phyloP scores from a whole-genome alignment of 2,888 invertebrate genomes.

The Incurvaria masculella region DNA sequence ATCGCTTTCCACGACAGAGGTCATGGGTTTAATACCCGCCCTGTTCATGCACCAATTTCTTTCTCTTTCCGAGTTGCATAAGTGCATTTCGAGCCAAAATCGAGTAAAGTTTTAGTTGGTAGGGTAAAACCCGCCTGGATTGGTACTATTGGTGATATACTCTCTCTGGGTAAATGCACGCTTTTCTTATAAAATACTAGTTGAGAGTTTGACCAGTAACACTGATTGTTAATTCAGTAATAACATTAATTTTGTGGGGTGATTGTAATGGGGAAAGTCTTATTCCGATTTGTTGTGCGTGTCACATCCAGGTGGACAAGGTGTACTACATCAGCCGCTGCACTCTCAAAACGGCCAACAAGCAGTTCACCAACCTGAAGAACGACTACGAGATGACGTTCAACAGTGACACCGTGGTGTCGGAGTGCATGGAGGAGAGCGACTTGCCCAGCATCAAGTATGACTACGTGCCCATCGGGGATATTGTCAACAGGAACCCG shows the following conservation, averaged over 20 bases:
- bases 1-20: too few species aligned
- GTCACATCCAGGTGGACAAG: slow-evolving; percentile 62
- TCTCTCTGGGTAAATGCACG: too few species aligned
- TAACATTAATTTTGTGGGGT: background rate
- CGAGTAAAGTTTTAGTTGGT: too few species aligned
- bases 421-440: slow-evolving; percentile 56
- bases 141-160: too few species aligned
- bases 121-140: too few species aligned
- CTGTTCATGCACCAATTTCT: too few species aligned
- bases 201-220: too few species aligned
- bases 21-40: too few species aligned
- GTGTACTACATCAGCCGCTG: slow-evolving; percentile 87
- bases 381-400: slow-evolving; percentile 98
- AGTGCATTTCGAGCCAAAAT: too few species aligned
- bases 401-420: slow-evolving; percentile 65
- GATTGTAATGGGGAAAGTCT: background rate
- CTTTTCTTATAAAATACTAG: too few species aligned
- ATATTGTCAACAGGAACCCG: slow-evolving; percentile 64
- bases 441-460: slow-evolving; percentile 75
- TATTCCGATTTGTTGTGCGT: background rate
- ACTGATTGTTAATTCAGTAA: too few species aligned
- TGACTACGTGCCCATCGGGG: slow-evolving; percentile 72
- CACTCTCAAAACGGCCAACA: slow-evolving; percentile 90
- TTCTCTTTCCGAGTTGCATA: too few species aligned
- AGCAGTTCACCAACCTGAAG: slow-evolving; percentile 75